These are phyloP conservation scores for Eilema depressum DNA, from an alignment of 2,888 invertebrate genomes.

Conservation along the genomic window DNA sequence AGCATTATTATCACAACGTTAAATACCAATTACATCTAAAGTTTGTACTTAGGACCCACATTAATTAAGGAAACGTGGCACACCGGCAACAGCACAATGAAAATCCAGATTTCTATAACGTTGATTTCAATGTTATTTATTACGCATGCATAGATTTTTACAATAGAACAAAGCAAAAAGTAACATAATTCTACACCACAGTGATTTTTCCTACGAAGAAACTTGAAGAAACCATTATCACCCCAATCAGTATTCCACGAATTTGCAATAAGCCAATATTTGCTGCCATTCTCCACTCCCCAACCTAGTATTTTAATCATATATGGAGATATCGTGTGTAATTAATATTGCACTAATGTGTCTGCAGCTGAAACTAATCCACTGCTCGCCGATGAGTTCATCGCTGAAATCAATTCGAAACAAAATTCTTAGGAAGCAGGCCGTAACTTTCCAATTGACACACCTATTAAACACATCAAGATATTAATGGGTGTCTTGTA, in stretches of 20 bases:
- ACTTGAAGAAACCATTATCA: constrained; percentile 95
- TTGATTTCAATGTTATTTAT: too few relatives aligned
- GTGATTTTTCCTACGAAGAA: constrained; percentile 92
- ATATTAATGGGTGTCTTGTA: constrained; percentile 91
- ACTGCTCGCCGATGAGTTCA: constrained; percentile 91
- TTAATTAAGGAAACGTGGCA: constrained; percentile 76
- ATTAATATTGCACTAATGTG: constrained; percentile 65
- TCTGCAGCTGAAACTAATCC: constrained; percentile 75
- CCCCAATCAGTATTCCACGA: constrained; percentile 99
- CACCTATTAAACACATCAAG: constrained; percentile 88
- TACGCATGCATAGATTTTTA: too few relatives aligned
- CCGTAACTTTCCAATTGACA: constrained; percentile 89
- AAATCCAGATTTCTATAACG: too few relatives aligned
- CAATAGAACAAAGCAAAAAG: too few relatives aligned
- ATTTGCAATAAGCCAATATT: constrained; percentile 97
- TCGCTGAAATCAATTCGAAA: constrained; percentile 89
- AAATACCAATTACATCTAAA: too few relatives aligned
- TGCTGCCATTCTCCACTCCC: constrained; percentile 92
- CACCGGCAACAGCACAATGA: constrained; percentile 89
- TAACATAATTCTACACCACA: constrained; percentile 93
- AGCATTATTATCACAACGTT: too few relatives aligned
- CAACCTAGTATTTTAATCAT: constrained; percentile 96
- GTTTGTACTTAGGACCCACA: too few relatives aligned
- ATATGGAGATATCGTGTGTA: constrained; percentile 78
- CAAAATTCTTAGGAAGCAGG: constrained; percentile 93